Evolutionary conservation across 2,797 vertebrate genomes (phyloP), one percentile per base, ranked within the genome.

Genomic region (Pantherophis vulpinus): DNA sequence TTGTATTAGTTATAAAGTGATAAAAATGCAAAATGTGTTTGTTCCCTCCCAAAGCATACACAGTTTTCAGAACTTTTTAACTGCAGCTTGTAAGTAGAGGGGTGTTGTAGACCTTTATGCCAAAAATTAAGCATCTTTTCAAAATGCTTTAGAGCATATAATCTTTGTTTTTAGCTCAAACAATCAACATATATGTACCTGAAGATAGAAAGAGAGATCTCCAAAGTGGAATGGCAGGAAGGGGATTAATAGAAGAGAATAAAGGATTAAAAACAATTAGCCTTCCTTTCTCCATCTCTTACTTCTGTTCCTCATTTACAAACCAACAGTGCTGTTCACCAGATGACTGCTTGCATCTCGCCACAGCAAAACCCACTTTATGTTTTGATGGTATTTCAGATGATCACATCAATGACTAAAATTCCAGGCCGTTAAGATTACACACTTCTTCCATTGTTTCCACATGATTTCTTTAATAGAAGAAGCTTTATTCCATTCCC

Each of bases 371-470:
- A 95, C 94, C 93, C 95, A 91, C 94, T 94, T 86, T 94, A 90
- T 5, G 92, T 96, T 94, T 89, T 88, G 94, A 93, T 89, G 89
- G 86, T 93, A 96, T 87, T 95, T 95, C 96, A 96, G 94, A 95
- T 94, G 96, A 97, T 94, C 91, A 92, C 94, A 95, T 92, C 92
- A 51, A 61, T 96, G 94, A 93, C 91, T 91, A 87, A 96, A 94
- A 96, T 93, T 94, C 95, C 93, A 25, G n/a, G 91, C 95, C 92
- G 94, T 95, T 86, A 16, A 93, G 96, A 96, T 95, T 97, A 96
- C 95, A 96, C 94, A 96, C 94, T 55, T 95, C 96, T 93, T 93
- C 97, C 61, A 96, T 97, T 97, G 96, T 96, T 98, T 97, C 97
- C 95, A 94, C 96, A 96, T 96, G 96, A 97, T 96, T 95, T 94